phyloP scores from a whole-genome alignment of 1,140 invertebrate species.

The Mya arenaria region DNA sequence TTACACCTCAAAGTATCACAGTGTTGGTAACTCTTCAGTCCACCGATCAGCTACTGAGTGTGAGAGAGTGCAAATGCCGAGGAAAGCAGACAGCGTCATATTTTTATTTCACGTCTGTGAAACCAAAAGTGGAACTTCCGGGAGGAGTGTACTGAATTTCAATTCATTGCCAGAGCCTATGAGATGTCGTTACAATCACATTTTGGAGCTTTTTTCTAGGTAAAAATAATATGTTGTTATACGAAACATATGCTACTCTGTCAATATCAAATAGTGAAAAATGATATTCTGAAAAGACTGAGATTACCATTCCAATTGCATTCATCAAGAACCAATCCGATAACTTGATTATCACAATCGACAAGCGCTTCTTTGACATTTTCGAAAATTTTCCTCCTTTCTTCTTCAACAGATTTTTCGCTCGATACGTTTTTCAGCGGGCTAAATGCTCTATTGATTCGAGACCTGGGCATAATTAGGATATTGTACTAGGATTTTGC shows the following conservation, averaged over 20 bases:
- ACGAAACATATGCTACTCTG: not conserved
- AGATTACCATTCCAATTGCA: constrained; percentile 44
- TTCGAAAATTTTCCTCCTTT: constrained; percentile 16
- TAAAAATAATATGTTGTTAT: too few relatives aligned
- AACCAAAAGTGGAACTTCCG: not conserved
- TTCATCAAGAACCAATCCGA: constrained; percentile 17
- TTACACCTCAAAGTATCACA: too few relatives aligned
- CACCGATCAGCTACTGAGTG: too few relatives aligned
- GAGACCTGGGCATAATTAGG: constrained; percentile 45
- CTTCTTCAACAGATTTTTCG: constrained; percentile 11
- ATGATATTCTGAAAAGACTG: too few relatives aligned
- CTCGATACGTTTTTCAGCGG: constrained; percentile 21
- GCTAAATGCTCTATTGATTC: constrained; percentile 32
- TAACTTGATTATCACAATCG: constrained; percentile 19
- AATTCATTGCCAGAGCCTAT: not conserved
- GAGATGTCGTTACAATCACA: not conserved
- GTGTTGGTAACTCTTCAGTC: too few relatives aligned
- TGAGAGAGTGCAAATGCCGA: too few relatives aligned
- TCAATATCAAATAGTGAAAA: too few relatives aligned
- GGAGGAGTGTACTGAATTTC: not conserved
- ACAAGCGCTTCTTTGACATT: constrained; percentile 34
- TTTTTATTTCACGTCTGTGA: too few relatives aligned
- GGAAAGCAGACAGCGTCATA: too few relatives aligned
- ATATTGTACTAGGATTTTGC: too few relatives aligned
- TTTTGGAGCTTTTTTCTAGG: not conserved